Evolutionary conservation across 2,113 vertebrate species (phyloP), one percentile per base, ranked within the genome.

Genomic region (Ictalurus punctatus): DNA sequence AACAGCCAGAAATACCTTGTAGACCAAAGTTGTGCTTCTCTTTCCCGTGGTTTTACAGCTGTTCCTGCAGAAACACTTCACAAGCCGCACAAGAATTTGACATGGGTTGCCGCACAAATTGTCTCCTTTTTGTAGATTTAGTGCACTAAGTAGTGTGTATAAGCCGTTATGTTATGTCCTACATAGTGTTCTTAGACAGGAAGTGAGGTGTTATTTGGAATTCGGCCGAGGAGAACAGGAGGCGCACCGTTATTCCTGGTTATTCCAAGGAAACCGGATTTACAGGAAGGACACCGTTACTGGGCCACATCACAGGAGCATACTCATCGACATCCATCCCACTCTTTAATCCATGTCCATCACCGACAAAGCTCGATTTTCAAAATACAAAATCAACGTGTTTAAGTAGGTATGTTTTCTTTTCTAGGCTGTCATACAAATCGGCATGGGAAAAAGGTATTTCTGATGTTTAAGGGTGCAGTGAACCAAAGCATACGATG

Each of bases 171-270:
- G n/a, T 9, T 3, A 27, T 2, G 73, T 12, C 13, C 54, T 61
- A 79, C 1, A 14, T 61, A 86, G 85, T 27, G 85, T 12, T 44
- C 73, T 8, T 21, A 19, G 16, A 6, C 58, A 78, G 34, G 56
- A n/a, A 5, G 73, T n/a, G 23, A 0, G 27, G 6, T 17, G 40
- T 40, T n/a, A 86, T 78, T 86, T 86, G 56, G 52, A 30, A 21
- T 44, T 17, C 58, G 54, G 37, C 73, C 73, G 17, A 6, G 23
- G 59, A 71, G 83, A 69, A 17, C 56, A 78, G 87, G 80, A 61
- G 83, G 83, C 73, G 67, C 85, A 84, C 87, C 87, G 87, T 89
- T 90, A 89, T 84, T 84, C 79, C 59, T 81, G 40, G 59, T 89
- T 86, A 85, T 85, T 89, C 84, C 74, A 44, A 81, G 59, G 59